Percentiles rank a stretch among this genome's conserved stretches.
Evolutionary conservation across 2,797 vertebrate genomes (phyloP).

Genomic region (Enteromius fasciolatus): DNA sequence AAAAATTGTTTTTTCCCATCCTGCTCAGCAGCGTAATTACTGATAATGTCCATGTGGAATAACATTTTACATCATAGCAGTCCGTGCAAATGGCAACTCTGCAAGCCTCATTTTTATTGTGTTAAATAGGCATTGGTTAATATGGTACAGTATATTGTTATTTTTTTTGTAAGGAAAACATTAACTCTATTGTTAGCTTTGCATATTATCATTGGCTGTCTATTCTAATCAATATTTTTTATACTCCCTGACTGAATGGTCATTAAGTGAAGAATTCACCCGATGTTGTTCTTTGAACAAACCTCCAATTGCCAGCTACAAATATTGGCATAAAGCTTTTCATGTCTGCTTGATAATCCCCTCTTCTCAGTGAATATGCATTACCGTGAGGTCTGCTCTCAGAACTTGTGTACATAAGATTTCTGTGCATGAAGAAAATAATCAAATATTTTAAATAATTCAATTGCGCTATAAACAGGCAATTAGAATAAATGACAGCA

Average conservation of each 20-base stretch:
- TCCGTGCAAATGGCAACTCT: neutral
- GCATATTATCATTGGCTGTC: neutral
- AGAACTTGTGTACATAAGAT: conserved; percentile 1
- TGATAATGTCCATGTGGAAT: conserved; percentile 15
- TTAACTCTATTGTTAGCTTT: conserved; percentile 6
- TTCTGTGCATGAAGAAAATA: conserved; percentile 46
- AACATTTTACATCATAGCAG: neutral
- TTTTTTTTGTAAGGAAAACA: neutral
- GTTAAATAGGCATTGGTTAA: neutral
- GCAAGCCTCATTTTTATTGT: neutral
- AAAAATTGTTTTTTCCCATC: neutral
- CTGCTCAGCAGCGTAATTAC: conserved; percentile 14
- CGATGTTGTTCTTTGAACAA: conserved; percentile 24
- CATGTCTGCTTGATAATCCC: neutral
- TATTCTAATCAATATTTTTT: neutral
- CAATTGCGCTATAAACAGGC: conserved; percentile 71
- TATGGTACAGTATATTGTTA: neutral
- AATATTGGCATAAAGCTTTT: conserved; percentile 21
- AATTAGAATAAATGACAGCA: conserved; percentile 76
- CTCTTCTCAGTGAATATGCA: neutral
- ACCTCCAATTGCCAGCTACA: conserved; percentile 17
- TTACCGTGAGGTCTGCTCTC: conserved; percentile 9
- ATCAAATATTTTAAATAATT: conserved; percentile 33
- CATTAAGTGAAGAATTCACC: neutral
- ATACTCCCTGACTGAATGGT: neutral